Conservation (phyloP, 2,113 vertebrate species). For the Psittacara wagleri region DNA sequence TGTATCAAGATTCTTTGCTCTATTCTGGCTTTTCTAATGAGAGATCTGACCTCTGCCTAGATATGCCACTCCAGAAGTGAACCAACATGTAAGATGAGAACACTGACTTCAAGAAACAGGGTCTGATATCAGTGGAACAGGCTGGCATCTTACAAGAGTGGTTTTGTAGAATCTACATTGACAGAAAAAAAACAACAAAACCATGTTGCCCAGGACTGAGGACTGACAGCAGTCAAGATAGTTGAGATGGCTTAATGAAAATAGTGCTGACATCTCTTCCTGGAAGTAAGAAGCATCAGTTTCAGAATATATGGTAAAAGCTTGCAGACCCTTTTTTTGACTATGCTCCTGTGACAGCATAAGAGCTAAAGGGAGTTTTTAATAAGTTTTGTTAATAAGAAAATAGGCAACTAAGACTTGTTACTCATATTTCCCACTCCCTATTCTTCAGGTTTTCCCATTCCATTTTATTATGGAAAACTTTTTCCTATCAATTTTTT, state of each 20-base stretch:
- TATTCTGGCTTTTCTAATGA: background rate
- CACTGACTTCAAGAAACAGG: background rate
- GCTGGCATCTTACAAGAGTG: background rate
- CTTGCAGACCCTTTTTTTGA: background rate
- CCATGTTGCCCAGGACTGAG: background rate
- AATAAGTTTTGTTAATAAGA: background rate
- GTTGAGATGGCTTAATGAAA: background rate
- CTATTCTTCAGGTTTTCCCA: background rate
- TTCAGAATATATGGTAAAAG: background rate
- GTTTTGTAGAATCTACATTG: background rate
- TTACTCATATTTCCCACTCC: background rate
- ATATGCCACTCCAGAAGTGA: background rate
- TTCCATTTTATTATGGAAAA: background rate
- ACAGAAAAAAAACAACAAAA: background rate
- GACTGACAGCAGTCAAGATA: background rate
- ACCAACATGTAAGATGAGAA: background rate
- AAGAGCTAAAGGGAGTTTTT: background rate
- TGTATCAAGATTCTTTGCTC: background rate
- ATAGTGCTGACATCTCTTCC: background rate
- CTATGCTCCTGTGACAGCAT: background rate
- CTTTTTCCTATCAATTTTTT: background rate
- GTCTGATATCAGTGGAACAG: background rate
- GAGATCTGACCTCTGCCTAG: background rate
- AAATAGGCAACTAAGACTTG: background rate
- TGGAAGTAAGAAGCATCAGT: background rate